Percentiles rank a stretch among this genome's conserved stretches.
Evolutionary conservation across 2,797 vertebrate genomes (phyloP).

Genomic region (Sus cebifrons): DNA sequence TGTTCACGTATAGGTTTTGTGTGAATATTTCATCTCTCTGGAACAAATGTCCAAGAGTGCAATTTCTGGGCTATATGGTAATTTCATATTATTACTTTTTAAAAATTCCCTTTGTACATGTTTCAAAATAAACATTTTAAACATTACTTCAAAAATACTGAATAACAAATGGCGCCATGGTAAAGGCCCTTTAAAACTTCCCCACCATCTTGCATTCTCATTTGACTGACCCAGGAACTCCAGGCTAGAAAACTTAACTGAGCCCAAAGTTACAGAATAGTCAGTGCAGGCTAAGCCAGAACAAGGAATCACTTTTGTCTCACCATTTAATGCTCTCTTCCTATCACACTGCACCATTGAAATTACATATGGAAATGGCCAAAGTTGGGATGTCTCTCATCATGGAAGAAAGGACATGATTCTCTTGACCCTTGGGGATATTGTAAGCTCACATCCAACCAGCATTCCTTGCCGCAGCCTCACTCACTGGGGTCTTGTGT

Average conservation of each 20-base stretch:
- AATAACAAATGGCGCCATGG: background rate
- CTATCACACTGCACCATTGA: background rate
- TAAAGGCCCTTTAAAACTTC: constrained; percentile 13
- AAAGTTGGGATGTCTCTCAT: background rate
- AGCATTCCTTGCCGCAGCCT: background rate
- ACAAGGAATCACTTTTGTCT: constrained; percentile 35
- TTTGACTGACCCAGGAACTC: constrained; percentile 40
- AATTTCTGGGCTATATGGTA: background rate
- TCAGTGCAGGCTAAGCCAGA: background rate
- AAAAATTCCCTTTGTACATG: constrained; percentile 43
- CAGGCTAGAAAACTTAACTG: constrained; percentile 27
- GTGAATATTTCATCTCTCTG: constrained; percentile 42
- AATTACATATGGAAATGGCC: constrained; percentile 38
- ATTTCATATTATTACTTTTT: background rate
- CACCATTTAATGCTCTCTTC: background rate
- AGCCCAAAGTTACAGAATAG: background rate
- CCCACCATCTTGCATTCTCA: background rate
- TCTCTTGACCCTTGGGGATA: constrained; percentile 35
- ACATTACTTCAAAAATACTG: background rate
- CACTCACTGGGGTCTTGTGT: background rate
- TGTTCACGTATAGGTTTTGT: background rate
- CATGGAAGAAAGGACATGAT: background rate
- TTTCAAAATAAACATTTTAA: constrained; percentile 60
- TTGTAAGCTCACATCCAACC: background rate
- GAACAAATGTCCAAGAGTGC: background rate